phyloP scores from a whole-genome alignment of 1,140 invertebrate species.

The Episyrphus balteatus region DNA sequence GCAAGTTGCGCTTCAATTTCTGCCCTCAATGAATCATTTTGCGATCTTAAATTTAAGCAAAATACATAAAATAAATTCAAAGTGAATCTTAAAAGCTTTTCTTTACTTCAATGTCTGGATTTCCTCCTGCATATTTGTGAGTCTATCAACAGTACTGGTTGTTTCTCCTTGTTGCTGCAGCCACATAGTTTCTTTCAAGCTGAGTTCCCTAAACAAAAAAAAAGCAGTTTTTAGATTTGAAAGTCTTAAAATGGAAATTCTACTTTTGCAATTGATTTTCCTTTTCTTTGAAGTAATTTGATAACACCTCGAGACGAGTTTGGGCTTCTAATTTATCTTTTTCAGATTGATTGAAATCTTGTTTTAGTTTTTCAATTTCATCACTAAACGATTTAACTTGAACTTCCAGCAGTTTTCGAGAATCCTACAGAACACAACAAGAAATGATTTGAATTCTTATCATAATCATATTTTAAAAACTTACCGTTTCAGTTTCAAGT shows the following conservation, averaged over 20 bases:
- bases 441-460: not conserved
- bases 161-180: conserved; percentile 74
- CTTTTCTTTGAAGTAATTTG: conserved; percentile 80
- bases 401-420: conserved; percentile 15
- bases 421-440: conserved; percentile 5
- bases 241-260: not conserved
- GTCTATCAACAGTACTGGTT: conserved; percentile 61
- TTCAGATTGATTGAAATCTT: conserved; percentile 58
- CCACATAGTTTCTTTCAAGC: conserved; percentile 69
- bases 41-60: conserved; percentile 39
- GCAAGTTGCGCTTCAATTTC: conserved; percentile 71
- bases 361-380: conserved; percentile 41
- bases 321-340: conserved; percentile 69
- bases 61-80: conserved; percentile 1
- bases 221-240: not conserved
- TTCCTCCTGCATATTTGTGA: conserved; percentile 65
- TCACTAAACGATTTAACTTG: conserved; percentile 19
- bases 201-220: conserved; percentile 56
- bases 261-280: conserved; percentile 76
- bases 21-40: conserved; percentile 60
- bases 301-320: conserved; percentile 71
- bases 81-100: not conserved
- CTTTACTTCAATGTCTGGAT: conserved; percentile 67
- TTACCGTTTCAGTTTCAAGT: conserved; percentile 35
- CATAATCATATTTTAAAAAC: not conserved